A percentile compares a stretch with the other conserved stretches of the same genome.
Conservation (phyloP, 2,888 invertebrate species). For the Nomada ferruginata region DNA sequence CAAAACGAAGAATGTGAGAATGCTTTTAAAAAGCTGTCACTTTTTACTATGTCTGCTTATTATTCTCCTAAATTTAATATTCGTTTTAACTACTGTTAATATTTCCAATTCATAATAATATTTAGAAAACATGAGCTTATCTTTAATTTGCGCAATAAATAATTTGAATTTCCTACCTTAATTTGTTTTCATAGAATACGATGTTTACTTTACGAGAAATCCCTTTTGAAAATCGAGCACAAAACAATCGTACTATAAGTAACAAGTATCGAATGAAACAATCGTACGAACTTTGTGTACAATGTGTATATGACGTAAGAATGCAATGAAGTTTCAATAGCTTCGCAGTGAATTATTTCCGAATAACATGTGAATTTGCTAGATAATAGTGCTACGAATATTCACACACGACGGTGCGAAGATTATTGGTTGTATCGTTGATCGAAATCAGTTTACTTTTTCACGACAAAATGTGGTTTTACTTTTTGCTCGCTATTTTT, state of each 20-base stretch:
- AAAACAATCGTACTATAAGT: conserved; percentile 3
- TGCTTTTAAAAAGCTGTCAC: background rate
- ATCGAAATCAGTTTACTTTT: background rate
- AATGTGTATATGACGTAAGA: conserved; percentile 1
- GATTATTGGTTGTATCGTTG: background rate
- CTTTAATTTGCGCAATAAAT: background rate
- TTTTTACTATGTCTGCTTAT: background rate
- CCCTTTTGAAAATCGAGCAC: background rate
- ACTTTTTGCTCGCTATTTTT: conserved; percentile 65
- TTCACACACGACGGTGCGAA: background rate
- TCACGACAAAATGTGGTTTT: conserved; percentile 65
- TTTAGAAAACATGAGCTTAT: background rate
- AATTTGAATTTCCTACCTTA: background rate
- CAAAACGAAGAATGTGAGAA: no score
- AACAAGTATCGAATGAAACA: background rate
- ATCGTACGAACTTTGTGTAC: background rate
- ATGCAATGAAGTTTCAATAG: conserved; percentile 2
- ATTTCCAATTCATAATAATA: background rate
- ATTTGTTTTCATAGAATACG: background rate
- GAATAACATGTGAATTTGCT: background rate
- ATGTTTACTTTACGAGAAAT: background rate
- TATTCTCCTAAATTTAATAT: background rate
- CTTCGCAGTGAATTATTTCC: background rate
- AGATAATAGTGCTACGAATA: background rate
- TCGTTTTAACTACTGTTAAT: background rate